Evolutionary conservation across 2,888 invertebrate species (phyloP).

Genomic region (Sinhomidia bicolor): DNA sequence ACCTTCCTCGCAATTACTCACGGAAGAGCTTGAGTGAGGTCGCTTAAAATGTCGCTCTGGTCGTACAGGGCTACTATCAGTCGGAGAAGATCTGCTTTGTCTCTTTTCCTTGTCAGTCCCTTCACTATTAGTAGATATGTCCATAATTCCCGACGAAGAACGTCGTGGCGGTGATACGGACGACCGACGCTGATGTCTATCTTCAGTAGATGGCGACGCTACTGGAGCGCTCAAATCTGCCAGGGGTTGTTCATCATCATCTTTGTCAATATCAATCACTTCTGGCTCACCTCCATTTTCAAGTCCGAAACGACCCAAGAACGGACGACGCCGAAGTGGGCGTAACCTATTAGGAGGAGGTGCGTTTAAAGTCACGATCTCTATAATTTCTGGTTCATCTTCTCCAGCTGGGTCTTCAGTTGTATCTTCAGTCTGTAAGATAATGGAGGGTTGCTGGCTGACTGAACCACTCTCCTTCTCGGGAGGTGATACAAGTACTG

Average conservation of each 20-base stretch:
- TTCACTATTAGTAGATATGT: conserved; percentile 37
- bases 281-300: conserved; percentile 64
- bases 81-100: neutral
- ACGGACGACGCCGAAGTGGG: conserved; percentile 48
- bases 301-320: conserved; percentile 31
- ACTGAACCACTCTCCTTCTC: neutral
- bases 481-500: neutral
- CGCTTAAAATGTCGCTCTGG: conserved; percentile 62
- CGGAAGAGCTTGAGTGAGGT: conserved; percentile 69
- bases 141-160: neutral
- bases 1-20: conserved; percentile 83
- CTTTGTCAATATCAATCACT: conserved; percentile 65
- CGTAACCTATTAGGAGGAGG: conserved; percentile 40
- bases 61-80: conserved; percentile 42
- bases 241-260: conserved; percentile 42
- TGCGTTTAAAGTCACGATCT: conserved; percentile 64
- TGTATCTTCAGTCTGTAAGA: neutral
- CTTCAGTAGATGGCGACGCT: neutral
- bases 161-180: conserved; percentile 28
- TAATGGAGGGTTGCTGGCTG: neutral
- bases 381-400: conserved; percentile 69
- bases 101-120: neutral
- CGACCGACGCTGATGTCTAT: conserved; percentile 12
- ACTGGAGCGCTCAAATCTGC: neutral
- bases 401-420: neutral